These are phyloP conservation scores for Triplophysa bombifrons DNA, from an alignment of 2,797 vertebrate genomes.

Conservation along the genomic window DNA sequence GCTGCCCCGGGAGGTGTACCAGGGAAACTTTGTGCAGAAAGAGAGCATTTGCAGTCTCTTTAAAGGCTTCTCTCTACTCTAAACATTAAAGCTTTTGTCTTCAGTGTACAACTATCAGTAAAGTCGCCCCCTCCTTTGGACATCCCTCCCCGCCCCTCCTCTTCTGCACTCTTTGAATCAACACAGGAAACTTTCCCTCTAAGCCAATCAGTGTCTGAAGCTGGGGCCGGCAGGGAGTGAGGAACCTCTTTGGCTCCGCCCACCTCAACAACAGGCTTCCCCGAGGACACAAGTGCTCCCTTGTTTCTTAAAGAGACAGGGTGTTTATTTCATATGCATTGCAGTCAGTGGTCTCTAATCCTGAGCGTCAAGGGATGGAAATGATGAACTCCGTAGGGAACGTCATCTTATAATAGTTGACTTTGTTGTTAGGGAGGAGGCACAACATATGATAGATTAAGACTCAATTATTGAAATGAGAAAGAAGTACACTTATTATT, in stretches of 20 bases:
- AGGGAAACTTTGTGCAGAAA: constrained; percentile 20
- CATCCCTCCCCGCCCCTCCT: constrained; percentile 37
- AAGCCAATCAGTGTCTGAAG: constrained; percentile 71
- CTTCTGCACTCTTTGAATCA: constrained; percentile 76
- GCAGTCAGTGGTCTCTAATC: constrained; percentile 28
- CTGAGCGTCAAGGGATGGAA: constrained; percentile 10
- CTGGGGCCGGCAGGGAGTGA: constrained; percentile 48
- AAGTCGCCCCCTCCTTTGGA: constrained; percentile 42
- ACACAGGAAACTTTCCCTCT: constrained; percentile 77
- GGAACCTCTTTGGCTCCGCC: constrained; percentile 52
- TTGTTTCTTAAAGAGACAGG: constrained; percentile 69
- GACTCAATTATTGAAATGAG: neutral
- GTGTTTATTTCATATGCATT: constrained; percentile 19
- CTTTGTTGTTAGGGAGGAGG: constrained; percentile 42
- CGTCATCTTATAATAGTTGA: constrained; percentile 36
- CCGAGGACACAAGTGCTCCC: constrained; percentile 32
- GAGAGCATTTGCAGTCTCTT: constrained; percentile 38
- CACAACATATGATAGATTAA: constrained; percentile 27
- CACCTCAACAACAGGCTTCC: constrained; percentile 44
- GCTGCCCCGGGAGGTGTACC: constrained; percentile 18
- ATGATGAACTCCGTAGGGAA: constrained; percentile 49
- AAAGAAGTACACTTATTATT: neutral
- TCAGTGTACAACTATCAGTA: neutral
- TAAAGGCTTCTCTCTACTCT: constrained; percentile 14
- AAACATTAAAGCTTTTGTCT: constrained; percentile 36